Evolutionary conservation across 1,140 invertebrate genomes (phyloP).

Genomic region (Oedothorax gibbosus): DNA sequence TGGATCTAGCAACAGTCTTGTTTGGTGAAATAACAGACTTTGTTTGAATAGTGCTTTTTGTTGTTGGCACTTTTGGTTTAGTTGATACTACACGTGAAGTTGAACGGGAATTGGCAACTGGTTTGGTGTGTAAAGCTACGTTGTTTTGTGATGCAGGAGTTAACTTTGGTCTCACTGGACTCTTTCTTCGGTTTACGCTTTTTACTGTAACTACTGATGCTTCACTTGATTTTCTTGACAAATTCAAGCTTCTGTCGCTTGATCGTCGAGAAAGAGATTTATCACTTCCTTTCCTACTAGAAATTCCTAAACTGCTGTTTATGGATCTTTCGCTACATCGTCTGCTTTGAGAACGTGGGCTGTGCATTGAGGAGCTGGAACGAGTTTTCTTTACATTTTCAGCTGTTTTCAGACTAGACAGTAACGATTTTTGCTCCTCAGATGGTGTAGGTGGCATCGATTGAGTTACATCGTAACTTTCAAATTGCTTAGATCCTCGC

Average conservation of each 20-base stretch:
- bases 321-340: constrained; percentile 46
- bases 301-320: background rate
- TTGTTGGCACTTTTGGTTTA: background rate
- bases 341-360: constrained; percentile 44
- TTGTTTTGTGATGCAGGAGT: background rate
- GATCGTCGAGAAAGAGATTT: constrained; percentile 48
- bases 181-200: constrained; percentile 23
- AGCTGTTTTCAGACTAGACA: constrained; percentile 17
- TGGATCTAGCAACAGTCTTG: constrained; percentile 30
- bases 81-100: background rate
- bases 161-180: constrained; percentile 2
- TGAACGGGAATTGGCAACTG: background rate
- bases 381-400: constrained; percentile 33
- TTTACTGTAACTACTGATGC: constrained; percentile 48
- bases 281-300: constrained; percentile 51
- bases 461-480: constrained; percentile 57
- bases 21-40: constrained; percentile 7
- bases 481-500: constrained; percentile 24
- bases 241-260: constrained; percentile 48
- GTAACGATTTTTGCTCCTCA: constrained; percentile 54
- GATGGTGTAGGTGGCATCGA: constrained; percentile 58
- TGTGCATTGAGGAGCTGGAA: constrained; percentile 51
- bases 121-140: background rate
- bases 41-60: constrained; percentile 1
- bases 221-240: constrained; percentile 58